These are phyloP conservation scores for Bos indicus DNA, from an alignment of 2,113 vertebrate genomes.

Conservation along the genomic window DNA sequence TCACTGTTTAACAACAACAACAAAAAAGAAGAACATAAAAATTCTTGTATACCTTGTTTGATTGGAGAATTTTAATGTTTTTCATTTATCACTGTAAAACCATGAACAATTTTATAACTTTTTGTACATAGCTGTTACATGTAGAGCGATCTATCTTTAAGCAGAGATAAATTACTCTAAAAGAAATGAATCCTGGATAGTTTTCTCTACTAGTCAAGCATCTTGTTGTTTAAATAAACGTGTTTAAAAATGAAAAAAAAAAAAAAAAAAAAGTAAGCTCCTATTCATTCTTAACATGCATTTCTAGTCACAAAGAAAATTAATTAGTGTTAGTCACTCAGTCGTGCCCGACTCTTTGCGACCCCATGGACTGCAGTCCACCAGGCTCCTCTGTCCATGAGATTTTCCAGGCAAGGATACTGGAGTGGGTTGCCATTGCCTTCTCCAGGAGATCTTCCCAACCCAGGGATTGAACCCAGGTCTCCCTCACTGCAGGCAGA, in stretches of 20 bases:
- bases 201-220: background rate
- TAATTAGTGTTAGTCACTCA: background rate
- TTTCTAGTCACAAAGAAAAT: background rate
- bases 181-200: background rate
- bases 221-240: background rate
- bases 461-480: too few species aligned
- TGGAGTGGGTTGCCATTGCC: too few species aligned
- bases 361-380: too few species aligned
- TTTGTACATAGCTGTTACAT: background rate
- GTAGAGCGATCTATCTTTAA: background rate
- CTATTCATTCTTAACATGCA: background rate
- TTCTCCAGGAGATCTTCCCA: too few species aligned
- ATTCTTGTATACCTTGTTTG: background rate
- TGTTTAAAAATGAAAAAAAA: background rate
- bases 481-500: too few species aligned
- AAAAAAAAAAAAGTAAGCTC: background rate
- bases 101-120: background rate
- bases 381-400: too few species aligned
- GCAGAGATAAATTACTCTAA: background rate
- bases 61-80: background rate
- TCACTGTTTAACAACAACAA: background rate
- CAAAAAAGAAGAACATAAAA: background rate
- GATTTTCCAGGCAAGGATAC: too few species aligned
- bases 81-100: background rate
- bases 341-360: too few species aligned